Conservation (phyloP, 2,113 vertebrate species). For the Ammospiza caudacuta region DNA sequence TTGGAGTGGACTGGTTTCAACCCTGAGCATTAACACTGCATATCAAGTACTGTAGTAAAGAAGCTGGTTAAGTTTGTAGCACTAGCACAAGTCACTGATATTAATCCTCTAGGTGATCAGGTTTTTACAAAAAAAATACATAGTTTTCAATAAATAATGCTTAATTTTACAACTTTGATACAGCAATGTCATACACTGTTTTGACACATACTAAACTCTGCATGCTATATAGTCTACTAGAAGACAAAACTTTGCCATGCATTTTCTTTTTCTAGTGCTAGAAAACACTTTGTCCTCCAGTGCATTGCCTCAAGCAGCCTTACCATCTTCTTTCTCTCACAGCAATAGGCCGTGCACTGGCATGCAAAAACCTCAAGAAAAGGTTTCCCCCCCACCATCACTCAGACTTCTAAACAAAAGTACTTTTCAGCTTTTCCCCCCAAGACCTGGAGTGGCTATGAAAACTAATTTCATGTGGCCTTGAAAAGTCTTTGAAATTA, state of each 20-base stretch:
- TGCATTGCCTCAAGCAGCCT: constrained; percentile 74
- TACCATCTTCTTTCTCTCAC: constrained; percentile 64
- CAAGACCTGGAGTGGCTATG: constrained; percentile 77
- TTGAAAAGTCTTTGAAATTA: constrained; percentile 72
- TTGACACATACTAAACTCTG: constrained; percentile 82
- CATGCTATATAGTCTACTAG: constrained; percentile 83
- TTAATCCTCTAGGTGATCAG: constrained; percentile 82
- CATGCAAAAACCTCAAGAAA: constrained; percentile 81
- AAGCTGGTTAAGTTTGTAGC: constrained; percentile 77
- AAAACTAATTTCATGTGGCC: constrained; percentile 72
- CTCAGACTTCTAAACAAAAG: constrained; percentile 83
- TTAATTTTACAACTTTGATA: constrained; percentile 88
- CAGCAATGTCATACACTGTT: constrained; percentile 84
- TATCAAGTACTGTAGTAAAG: constrained; percentile 79
- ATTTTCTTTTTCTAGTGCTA: constrained; percentile 81
- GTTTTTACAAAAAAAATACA: constrained; percentile 87
- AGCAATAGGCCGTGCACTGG: constrained; percentile 74
- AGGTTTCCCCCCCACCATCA: constrained; percentile 76
- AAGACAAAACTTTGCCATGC: constrained; percentile 81
- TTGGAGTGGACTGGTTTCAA: constrained; percentile 81
- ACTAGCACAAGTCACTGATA: constrained; percentile 81
- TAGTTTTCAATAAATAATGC: constrained; percentile 88
- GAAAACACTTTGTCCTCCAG: constrained; percentile 77
- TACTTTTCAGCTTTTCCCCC: constrained; percentile 76
- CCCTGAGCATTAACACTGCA: constrained; percentile 84